A percentile compares a stretch with the other conserved stretches of the same genome.
Evolutionary conservation across 2,797 vertebrate species (phyloP).

Genomic region (Amniataba percoides): DNA sequence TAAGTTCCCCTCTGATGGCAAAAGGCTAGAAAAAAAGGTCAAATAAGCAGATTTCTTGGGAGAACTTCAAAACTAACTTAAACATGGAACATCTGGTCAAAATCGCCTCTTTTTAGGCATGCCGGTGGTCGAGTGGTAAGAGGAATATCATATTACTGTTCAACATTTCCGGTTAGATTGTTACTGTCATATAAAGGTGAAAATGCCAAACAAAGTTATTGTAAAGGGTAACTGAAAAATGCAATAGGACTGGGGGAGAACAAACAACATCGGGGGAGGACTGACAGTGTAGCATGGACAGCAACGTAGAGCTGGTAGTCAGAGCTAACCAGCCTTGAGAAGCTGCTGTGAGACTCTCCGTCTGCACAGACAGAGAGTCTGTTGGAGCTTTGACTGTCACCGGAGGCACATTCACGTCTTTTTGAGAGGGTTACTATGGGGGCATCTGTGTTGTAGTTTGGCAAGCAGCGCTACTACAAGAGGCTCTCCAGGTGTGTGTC

Average conservation of each 20-base stretch:
- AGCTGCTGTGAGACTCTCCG: too few species aligned
- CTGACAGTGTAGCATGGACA: neutral
- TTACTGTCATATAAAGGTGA: neutral
- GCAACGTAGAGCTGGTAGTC: neutral
- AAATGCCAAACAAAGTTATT: neutral
- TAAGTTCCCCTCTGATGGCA: slow-evolving; percentile 35
- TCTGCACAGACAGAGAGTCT: too few species aligned
- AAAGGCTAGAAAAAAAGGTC: slow-evolving; percentile 35
- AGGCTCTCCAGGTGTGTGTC: neutral
- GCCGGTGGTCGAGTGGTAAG: neutral
- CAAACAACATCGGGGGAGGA: too few species aligned
- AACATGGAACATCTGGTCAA: slow-evolving; percentile 27
- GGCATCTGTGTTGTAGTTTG: neutral
- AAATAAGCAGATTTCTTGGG: slow-evolving; percentile 18
- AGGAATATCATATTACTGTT: neutral
- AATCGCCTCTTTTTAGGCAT: neutral
- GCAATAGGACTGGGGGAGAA: too few species aligned
- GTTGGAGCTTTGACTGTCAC: too few species aligned
- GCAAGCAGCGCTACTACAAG: neutral
- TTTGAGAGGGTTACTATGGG: neutral
- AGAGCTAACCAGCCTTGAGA: too few species aligned
- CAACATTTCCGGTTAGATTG: neutral
- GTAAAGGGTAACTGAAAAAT: neutral
- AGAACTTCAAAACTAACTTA: slow-evolving; percentile 7
- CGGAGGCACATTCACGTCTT: neutral